These are phyloP conservation scores for Jordanella pulchra DNA, from an alignment of 2,797 vertebrate genomes.

Conservation along the genomic window DNA sequence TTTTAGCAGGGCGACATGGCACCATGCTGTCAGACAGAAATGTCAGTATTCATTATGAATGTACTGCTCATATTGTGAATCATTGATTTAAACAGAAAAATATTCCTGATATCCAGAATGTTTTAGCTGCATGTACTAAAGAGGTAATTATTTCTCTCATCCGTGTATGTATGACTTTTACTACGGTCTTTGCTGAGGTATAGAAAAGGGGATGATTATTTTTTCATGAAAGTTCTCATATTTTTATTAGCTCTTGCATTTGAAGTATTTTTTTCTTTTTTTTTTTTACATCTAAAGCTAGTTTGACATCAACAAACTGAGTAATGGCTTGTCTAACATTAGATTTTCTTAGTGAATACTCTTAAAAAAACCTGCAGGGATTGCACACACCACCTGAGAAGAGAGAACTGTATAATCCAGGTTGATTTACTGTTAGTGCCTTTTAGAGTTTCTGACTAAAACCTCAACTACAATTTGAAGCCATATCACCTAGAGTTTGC, in stretches of 20 bases:
- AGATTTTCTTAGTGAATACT: conserved; percentile 16
- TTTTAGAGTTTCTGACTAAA: conserved; percentile 37
- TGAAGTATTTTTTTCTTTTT: conserved; percentile 52
- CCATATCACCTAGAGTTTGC: conserved; percentile 58
- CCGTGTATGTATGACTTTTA: conserved; percentile 29
- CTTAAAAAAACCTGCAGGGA: conserved; percentile 38
- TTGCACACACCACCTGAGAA: conserved; percentile 52
- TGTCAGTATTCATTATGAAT: conserved; percentile 12
- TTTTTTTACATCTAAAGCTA: conserved; percentile 28
- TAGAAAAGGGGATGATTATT: conserved; percentile 18
- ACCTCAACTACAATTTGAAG: conserved; percentile 60
- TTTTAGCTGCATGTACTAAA: conserved; percentile 35
- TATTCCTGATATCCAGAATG: conserved; percentile 37
- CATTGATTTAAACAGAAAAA: conserved; percentile 19
- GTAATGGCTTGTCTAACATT: conserved; percentile 10
- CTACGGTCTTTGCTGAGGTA: conserved; percentile 14
- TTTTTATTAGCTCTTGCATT: conserved; percentile 34
- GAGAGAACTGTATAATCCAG: conserved; percentile 40
- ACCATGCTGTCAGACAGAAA: conserved; percentile 31
- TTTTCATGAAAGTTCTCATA: conserved; percentile 41
- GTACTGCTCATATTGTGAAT: conserved; percentile 14
- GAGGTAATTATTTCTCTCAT: conserved; percentile 49
- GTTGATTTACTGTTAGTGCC: conserved; percentile 52
- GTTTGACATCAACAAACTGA: conserved; percentile 20
- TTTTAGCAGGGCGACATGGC: conserved; percentile 20